Evolutionary conservation across 2,888 invertebrate species (phyloP).

Genomic region (Lepidocyrtinus sp.): DNA sequence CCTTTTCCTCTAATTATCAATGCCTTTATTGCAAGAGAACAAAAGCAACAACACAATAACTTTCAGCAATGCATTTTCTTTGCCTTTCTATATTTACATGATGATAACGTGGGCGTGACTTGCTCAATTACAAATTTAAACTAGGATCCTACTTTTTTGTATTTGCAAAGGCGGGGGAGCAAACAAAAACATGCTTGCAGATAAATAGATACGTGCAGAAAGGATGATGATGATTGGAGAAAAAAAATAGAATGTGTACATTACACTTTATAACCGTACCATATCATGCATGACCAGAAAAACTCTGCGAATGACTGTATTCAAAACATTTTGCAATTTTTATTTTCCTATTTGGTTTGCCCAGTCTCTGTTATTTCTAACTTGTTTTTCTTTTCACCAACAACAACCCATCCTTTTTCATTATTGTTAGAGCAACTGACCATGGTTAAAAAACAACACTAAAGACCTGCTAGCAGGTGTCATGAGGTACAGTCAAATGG

Average conservation of each 20-base stretch:
- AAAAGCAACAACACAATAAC: constrained; percentile 8
- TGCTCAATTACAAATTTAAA: constrained; percentile 38
- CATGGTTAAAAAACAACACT: too few relatives aligned
- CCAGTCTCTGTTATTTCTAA: too few relatives aligned
- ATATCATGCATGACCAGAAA: not conserved
- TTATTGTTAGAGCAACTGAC: too few relatives aligned
- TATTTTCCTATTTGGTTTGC: not conserved
- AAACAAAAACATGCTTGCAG: constrained; percentile 10
- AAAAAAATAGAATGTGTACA: not conserved
- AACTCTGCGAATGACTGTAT: not conserved
- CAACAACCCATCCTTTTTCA: too few relatives aligned
- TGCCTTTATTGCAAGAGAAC: constrained; percentile 24
- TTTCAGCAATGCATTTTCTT: not conserved
- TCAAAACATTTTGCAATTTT: not conserved
- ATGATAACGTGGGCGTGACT: constrained; percentile 39
- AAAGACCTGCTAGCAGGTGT: too few relatives aligned
- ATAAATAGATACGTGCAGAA: not conserved
- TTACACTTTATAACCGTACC: not conserved
- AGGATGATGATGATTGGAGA: not conserved
- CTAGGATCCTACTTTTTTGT: not conserved
- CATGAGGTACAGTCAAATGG: too few relatives aligned
- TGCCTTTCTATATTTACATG: not conserved
- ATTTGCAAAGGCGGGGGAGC: constrained; percentile 29
- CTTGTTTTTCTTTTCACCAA: too few relatives aligned
- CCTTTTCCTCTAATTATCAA: not conserved